These are phyloP conservation scores for Stegodyphus dumicola DNA, from an alignment of 1,140 invertebrate species.

Conservation along the genomic window DNA sequence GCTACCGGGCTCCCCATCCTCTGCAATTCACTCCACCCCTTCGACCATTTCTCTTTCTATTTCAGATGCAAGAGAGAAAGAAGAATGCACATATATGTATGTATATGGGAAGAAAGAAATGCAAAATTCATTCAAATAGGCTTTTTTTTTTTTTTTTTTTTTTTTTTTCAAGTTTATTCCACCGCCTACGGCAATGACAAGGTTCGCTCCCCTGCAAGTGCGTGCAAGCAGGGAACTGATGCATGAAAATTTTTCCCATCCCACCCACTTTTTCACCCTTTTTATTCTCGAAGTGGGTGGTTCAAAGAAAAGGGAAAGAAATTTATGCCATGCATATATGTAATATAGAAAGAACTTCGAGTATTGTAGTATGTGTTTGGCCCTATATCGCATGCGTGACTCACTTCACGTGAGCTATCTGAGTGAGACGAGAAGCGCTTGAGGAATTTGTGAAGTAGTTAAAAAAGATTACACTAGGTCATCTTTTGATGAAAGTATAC, in stretches of 20 bases:
- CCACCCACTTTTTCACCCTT: constrained; percentile 20
- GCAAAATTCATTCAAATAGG: constrained; percentile 60
- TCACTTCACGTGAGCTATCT: constrained; percentile 24
- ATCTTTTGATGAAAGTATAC: no score
- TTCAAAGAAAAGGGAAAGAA: constrained; percentile 28
- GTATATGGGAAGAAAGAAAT: constrained; percentile 50
- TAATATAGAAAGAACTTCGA: constrained; percentile 21
- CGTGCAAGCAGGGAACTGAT: constrained; percentile 38
- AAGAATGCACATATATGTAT: constrained; percentile 43
- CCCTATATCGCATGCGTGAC: constrained; percentile 32
- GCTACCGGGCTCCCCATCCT: constrained; percentile 19
- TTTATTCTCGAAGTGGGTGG: constrained; percentile 37
- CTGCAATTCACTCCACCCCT: constrained; percentile 38
- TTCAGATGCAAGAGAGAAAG: constrained; percentile 34
- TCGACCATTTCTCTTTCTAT: constrained; percentile 19
- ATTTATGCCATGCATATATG: constrained; percentile 18
- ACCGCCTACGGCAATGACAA: constrained; percentile 45
- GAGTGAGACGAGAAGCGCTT: no score
- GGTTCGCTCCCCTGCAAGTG: constrained; percentile 46
- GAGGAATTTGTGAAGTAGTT: no score
- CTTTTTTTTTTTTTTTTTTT: constrained; percentile 28
- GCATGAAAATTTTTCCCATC: constrained; percentile 36
- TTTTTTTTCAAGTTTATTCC: no score
- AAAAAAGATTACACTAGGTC: no score
- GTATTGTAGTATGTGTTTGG: constrained; percentile 18